Percentiles rank a stretch among this genome's conserved stretches.
phyloP scores from a whole-genome alignment of 2,113 vertebrate species.

The Takifugu flavidus region DNA sequence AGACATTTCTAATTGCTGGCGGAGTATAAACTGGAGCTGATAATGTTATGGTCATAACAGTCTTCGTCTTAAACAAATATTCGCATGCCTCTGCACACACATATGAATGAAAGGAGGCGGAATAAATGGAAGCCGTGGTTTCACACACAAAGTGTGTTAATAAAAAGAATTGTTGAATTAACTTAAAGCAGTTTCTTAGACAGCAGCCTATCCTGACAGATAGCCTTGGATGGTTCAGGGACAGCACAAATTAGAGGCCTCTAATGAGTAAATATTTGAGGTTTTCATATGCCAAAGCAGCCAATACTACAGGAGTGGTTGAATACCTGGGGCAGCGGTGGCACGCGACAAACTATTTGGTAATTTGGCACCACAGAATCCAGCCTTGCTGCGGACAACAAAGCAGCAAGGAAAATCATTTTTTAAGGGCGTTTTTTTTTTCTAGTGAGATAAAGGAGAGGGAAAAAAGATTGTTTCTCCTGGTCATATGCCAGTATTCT shows the following conservation, averaged over 20 bases:
- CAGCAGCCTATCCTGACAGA: slow-evolving; percentile 21
- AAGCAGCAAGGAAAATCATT: slow-evolving; percentile 59
- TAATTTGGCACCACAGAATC: slow-evolving; percentile 49
- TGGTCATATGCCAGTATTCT: slow-evolving; percentile 41
- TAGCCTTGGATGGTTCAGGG: slow-evolving; percentile 49
- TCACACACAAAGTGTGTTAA: slow-evolving; percentile 15
- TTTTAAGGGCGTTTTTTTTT: slow-evolving; percentile 52
- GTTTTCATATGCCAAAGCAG: slow-evolving; percentile 33
- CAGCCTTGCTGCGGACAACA: slow-evolving; percentile 57
- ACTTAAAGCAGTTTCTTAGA: slow-evolving; percentile 15
- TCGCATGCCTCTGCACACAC: not conserved
- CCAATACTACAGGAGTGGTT: slow-evolving; percentile 51
- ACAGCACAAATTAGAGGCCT: slow-evolving; percentile 37
- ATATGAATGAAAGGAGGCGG: not conserved
- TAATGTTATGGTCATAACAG: slow-evolving; percentile 41
- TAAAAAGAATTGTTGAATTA: slow-evolving; percentile 20
- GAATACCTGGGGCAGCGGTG: slow-evolving; percentile 26
- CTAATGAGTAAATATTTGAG: slow-evolving; percentile 43
- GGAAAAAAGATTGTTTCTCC: slow-evolving; percentile 55
- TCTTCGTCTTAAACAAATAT: slow-evolving; percentile 44
- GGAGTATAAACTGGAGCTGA: slow-evolving; percentile 40
- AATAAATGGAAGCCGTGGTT: not conserved
- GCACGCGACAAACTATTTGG: slow-evolving; percentile 55
- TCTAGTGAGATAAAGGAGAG: slow-evolving; percentile 46
- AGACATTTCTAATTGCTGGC: slow-evolving; percentile 34